Evolutionary conservation across 2,113 vertebrate species (phyloP), one percentile per base, ranked within the genome.

Genomic region (Galemys pyrenaicus): DNA sequence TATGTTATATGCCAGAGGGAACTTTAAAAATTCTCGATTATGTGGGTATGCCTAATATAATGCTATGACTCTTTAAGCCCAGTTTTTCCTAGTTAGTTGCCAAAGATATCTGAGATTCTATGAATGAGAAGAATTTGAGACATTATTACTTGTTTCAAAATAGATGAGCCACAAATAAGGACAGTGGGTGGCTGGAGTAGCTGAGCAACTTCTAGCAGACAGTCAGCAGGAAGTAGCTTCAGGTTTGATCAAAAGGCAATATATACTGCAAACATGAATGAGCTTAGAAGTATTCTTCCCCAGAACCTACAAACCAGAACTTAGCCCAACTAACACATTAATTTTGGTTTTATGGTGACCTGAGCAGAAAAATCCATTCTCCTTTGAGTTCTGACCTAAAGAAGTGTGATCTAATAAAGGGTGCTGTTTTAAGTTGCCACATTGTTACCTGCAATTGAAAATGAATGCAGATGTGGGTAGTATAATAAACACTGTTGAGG

Each of bases 131-230:
- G 30, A 35, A 51, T 32, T 32, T 65, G 32, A 30, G 6, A 20
- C 13, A 1, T 32, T 15, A 12, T 6, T 65, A 24, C 15, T 35
- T 81, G n/a, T 9, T 44, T 92, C 35, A 70, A 70, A 84, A 46
- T 49, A 16, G 32, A 58, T 56, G 16, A 30, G 12, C 4, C 74
- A 82, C 17, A 26, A 62, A 78, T 77, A 67, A 87, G 39, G 37
- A 60, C 2, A 6, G 7, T 28, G 1, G 1, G 15, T 32, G 4
- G 39, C 3, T 26, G 8, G 24, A 51, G 3, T 3, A n/a, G 16
- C 20, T 17, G 54, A 30, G 20, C 9, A 17, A 22, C 62, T 80
- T 51, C 15, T 10, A 60, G 49, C 3, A 58, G 51, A 75, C 4
- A 67, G 46, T 24, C 56, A 81, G 15, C 6, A 17, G 35, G 15